A percentile compares a stretch with the other conserved stretches of the same genome.
These are phyloP conservation scores for Odontothrips loti DNA, from an alignment of 2,888 invertebrate genomes.

Conservation along the genomic window DNA sequence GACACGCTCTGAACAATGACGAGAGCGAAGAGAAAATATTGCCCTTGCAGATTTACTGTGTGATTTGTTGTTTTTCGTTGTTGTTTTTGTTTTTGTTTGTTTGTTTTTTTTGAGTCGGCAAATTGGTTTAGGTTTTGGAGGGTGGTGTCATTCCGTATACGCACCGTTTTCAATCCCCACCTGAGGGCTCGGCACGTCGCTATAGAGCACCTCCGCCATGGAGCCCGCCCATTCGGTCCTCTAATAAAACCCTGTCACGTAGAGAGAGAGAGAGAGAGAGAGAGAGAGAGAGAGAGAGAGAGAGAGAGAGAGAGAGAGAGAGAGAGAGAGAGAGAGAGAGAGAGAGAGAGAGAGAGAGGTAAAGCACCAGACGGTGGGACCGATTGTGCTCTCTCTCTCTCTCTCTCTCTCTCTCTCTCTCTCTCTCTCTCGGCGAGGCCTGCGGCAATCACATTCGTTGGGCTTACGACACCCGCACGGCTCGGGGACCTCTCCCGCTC, in stretches of 20 bases:
- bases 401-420: conserved; percentile 1
- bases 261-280: not conserved
- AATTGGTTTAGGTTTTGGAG: too few species aligned
- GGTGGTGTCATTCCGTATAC: too few species aligned
- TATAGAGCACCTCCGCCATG: too few species aligned
- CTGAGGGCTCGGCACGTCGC: not conserved
- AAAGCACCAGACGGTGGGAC: not conserved
- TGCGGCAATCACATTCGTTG: too few species aligned
- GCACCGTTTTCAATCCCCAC: not conserved
- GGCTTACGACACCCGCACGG: not conserved
- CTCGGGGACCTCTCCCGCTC: too few species aligned
- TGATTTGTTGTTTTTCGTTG: too few species aligned
- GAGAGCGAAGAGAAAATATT: too few species aligned
- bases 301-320: not conserved
- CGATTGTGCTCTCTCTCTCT: not conserved
- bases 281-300: not conserved
- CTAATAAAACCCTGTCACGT: not conserved
- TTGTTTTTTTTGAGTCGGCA: too few species aligned
- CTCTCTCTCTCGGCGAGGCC: not conserved
- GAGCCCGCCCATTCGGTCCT: not conserved
- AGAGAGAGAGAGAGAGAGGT: not conserved
- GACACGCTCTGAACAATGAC: too few species aligned
- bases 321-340: not conserved
- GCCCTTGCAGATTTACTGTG: too few species aligned
- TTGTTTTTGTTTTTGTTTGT: too few species aligned